Conservation (phyloP, 2,888 invertebrate species). For the Sceliomorpha sp. region DNA sequence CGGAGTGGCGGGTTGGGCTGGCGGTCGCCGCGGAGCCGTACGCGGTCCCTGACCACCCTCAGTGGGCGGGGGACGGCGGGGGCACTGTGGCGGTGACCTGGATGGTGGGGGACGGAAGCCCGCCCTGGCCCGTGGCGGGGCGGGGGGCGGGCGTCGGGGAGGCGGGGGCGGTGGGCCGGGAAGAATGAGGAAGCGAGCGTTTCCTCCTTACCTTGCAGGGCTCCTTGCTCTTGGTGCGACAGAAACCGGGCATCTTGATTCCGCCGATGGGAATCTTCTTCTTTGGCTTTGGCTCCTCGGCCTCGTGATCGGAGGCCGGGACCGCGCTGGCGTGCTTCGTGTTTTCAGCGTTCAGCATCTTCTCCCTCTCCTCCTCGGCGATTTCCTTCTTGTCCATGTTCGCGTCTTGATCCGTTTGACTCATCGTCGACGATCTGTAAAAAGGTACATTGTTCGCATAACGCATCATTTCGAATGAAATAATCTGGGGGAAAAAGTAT, state of each 20-base stretch:
- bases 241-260: conserved; percentile 93
- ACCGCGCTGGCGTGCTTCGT: conserved; percentile 81
- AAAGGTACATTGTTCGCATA: no score
- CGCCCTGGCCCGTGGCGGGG: no score
- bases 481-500: no score
- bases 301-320: conserved; percentile 78
- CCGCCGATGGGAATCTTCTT: conserved; percentile 93
- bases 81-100: no score
- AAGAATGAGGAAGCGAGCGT: conserved; percentile 7
- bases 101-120: no score
- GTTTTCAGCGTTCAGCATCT: conserved; percentile 85
- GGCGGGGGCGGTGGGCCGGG: no score
- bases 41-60: no score
- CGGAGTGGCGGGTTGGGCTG: no score
- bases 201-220: conserved; percentile 85
- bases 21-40: no score
- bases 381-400: conserved; percentile 78
- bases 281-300: conserved; percentile 82
- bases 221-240: conserved; percentile 88
- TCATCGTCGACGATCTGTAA: conserved; percentile 59
- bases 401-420: conserved; percentile 64
- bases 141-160: no score
- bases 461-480: no score
- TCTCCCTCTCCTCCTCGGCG: conserved; percentile 82
- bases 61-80: no score